Evolutionary conservation across 2,113 vertebrate species (phyloP).

Genomic region (Barnardius zonarius): DNA sequence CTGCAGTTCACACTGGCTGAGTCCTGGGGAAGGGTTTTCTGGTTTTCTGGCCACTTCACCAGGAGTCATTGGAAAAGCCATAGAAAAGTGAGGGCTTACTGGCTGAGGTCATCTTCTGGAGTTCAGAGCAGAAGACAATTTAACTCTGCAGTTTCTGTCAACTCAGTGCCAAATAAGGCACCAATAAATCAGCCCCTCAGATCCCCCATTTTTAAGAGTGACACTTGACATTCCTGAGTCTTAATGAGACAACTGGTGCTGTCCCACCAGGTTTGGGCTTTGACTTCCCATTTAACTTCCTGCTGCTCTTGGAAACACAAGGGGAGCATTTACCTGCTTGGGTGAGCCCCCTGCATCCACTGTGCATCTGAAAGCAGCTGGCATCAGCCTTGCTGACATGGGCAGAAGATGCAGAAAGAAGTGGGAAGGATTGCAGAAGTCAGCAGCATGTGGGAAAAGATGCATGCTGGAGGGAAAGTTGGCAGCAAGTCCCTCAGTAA

Average conservation of each 20-base stretch:
- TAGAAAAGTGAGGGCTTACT: background rate
- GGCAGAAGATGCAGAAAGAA: background rate
- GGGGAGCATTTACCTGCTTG: fast-evolving
- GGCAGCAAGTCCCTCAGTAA: background rate
- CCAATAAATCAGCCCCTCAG: background rate
- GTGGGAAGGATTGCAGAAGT: background rate
- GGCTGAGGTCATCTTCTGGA: background rate
- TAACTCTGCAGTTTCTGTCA: background rate
- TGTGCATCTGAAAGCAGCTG: background rate
- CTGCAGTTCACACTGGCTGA: background rate
- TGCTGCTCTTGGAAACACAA: background rate
- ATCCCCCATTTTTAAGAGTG: background rate
- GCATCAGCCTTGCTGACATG: background rate
- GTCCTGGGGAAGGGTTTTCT: background rate
- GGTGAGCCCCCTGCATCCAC: fast-evolving
- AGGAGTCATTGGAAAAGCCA: background rate
- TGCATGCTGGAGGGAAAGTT: background rate
- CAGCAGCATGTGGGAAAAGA: background rate
- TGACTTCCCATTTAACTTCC: background rate
- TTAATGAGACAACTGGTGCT: background rate
- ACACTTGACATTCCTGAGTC: background rate
- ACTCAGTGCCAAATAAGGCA: background rate
- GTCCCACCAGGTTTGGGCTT: background rate
- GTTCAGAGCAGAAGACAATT: background rate
- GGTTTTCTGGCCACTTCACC: background rate